Evolutionary conservation across 2,888 invertebrate genomes (phyloP).

Genomic region (Mythimna vitellina): DNA sequence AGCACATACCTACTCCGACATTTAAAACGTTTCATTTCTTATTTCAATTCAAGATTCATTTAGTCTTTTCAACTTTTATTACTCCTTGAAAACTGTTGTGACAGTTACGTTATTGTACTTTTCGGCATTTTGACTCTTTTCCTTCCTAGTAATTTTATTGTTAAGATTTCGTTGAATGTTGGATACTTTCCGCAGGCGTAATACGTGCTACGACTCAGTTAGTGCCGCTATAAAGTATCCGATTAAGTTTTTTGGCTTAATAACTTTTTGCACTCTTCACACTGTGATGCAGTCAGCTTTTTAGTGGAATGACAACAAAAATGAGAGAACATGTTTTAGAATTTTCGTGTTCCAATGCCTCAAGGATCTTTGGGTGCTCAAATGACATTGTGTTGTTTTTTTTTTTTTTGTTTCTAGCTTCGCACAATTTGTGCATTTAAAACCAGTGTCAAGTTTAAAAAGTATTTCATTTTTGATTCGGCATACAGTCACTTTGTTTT

Average conservation of each 20-base stretch:
- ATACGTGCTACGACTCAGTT: conserved; percentile 33
- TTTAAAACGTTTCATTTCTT: neutral
- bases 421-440: too few relatives aligned
- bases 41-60: conserved; percentile 15
- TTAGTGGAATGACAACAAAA: neutral
- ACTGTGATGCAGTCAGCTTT: conserved; percentile 3
- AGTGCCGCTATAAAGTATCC: conserved; percentile 7
- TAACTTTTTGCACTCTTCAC: conserved; percentile 20
- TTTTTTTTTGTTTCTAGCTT: too few relatives aligned
- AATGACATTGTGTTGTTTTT: too few relatives aligned
- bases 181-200: neutral
- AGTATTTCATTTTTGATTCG: too few relatives aligned
- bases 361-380: too few relatives aligned
- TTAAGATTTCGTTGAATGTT: conserved; percentile 14
- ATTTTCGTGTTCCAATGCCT: neutral
- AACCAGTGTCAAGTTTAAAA: too few relatives aligned
- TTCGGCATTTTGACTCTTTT: conserved; percentile 2
- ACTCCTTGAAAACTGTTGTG: neutral
- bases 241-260: conserved; percentile 28
- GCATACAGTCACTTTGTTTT: too few relatives aligned
- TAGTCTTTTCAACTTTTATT: neutral
- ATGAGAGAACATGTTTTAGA: neutral
- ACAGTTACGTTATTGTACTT: conserved; percentile 11
- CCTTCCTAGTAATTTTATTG: conserved; percentile 27
- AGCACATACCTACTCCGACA: too few relatives aligned